Conservation (phyloP, 2,888 invertebrate genomes). For the Ligdia adustata region DNA sequence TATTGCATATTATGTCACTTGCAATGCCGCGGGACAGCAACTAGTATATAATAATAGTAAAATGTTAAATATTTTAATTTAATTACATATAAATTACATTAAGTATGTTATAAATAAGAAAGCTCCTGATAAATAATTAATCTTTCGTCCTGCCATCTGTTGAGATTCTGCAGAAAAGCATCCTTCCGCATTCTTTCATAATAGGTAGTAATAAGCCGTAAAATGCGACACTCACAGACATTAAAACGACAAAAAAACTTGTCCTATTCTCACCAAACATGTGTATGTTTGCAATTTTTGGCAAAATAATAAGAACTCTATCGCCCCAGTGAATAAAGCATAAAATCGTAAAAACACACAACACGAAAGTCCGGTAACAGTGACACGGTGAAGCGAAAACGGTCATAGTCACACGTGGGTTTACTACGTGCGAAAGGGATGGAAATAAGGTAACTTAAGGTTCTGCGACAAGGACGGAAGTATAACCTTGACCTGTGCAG, state of each 20-base stretch:
- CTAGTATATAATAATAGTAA: no score
- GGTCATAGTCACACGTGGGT: conserved; percentile 50
- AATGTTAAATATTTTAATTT: no score
- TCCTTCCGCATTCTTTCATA: conserved; percentile 30
- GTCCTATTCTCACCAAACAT: conserved; percentile 27
- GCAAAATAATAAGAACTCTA: conserved; percentile 18
- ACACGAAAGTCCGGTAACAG: conserved; percentile 19
- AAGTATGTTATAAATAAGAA: no score
- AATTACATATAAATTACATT: no score
- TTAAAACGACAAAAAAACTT: conserved; percentile 22
- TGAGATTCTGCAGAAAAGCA: conserved; percentile 5
- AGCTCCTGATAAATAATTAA: no score
- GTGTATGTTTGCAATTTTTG: conserved; percentile 17
- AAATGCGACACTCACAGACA: conserved; percentile 25
- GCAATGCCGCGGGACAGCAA: no score
- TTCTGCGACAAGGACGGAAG: conserved; percentile 47
- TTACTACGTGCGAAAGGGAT: conserved; percentile 42
- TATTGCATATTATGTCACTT: no score
- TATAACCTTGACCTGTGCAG: conserved; percentile 72
- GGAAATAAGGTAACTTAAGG: conserved; percentile 30
- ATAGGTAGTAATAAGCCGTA: conserved; percentile 26
- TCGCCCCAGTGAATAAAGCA: conserved; percentile 9
- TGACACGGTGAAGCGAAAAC: conserved; percentile 40
- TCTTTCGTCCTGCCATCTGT: no score
- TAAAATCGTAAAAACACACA: conserved; percentile 20